A percentile compares a stretch with the other conserved stretches of the same genome.
Conservation (phyloP, 2,888 invertebrate genomes). For the Strigamia transsilvanica region DNA sequence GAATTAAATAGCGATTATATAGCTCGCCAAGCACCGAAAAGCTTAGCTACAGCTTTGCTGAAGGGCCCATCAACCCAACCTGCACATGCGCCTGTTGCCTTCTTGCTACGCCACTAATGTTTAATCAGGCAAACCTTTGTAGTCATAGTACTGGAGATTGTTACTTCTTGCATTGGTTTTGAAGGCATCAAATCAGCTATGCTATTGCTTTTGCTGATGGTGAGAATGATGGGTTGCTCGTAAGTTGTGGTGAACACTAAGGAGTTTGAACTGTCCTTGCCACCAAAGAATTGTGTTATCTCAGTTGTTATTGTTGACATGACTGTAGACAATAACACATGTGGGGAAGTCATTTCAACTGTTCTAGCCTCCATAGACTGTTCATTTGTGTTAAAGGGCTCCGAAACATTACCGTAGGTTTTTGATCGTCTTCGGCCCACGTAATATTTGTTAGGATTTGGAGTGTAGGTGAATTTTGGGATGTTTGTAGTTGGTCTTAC, state of each 20-base stretch:
- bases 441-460: constrained; percentile 52
- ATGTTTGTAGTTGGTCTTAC: constrained; percentile 35
- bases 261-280: constrained; percentile 22
- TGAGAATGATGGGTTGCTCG: constrained; percentile 21
- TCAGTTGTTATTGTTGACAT: constrained; percentile 52
- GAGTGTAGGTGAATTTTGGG: constrained; percentile 48
- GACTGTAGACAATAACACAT: background rate
- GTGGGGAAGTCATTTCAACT: constrained; percentile 48
- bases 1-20: no score
- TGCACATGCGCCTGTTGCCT: no score
- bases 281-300: constrained; percentile 51
- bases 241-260: constrained; percentile 51
- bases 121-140: background rate
- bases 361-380: constrained; percentile 49
- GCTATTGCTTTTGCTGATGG: background rate
- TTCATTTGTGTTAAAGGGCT: background rate
- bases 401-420: constrained; percentile 9
- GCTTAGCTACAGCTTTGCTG: no score
- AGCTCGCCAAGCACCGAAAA: no score
- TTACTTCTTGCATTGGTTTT: background rate
- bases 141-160: background rate
- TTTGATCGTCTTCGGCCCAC: background rate
- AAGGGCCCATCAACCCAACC: no score
- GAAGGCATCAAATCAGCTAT: background rate
- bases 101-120: no score